Conservation (phyloP, 2,888 invertebrate species). For the Chloroclystis v-ata region DNA sequence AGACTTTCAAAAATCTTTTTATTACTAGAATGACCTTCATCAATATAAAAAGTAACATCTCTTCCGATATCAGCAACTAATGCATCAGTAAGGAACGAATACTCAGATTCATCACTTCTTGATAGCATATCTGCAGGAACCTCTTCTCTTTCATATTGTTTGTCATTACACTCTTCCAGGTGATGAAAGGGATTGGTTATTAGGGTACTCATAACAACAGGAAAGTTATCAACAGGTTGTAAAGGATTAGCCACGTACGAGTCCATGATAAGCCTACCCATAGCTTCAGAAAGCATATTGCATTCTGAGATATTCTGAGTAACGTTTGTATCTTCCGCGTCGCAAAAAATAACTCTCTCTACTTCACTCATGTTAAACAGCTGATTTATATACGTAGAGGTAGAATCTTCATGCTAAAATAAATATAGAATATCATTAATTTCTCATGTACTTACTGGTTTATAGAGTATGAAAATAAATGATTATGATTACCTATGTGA, state of each 20-base stretch:
- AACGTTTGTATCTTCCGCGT: constrained; percentile 34
- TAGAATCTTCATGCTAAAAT: constrained; percentile 48
- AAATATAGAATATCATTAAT: constrained; percentile 5
- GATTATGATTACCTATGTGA: too few species aligned
- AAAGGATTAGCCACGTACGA: constrained; percentile 43
- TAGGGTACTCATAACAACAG: constrained; percentile 5
- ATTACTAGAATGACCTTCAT: constrained; percentile 26
- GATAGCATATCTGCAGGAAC: constrained; percentile 27
- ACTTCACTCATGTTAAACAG: constrained; percentile 67
- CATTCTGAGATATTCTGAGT: constrained; percentile 31
- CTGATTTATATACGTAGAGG: constrained; percentile 59
- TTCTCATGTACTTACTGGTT: too few species aligned
- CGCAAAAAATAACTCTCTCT: constrained; percentile 37
- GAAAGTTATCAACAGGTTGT: constrained; percentile 28
- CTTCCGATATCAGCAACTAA: constrained; percentile 33
- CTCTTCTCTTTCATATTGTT: constrained; percentile 27
- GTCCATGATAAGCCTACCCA: constrained; percentile 50
- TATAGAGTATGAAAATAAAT: too few species aligned
- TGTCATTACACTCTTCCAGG: constrained; percentile 24
- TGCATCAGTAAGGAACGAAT: constrained; percentile 50
- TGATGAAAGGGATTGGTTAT: constrained; percentile 5
- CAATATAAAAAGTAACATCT: constrained; percentile 43
- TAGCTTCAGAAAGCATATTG: constrained; percentile 37
- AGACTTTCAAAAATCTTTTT: constrained; percentile 24
- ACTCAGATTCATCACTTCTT: constrained; percentile 43